Base-by-base conservation (phyloP, 2,113 vertebrate species). In the Ursus arctos region DNA sequence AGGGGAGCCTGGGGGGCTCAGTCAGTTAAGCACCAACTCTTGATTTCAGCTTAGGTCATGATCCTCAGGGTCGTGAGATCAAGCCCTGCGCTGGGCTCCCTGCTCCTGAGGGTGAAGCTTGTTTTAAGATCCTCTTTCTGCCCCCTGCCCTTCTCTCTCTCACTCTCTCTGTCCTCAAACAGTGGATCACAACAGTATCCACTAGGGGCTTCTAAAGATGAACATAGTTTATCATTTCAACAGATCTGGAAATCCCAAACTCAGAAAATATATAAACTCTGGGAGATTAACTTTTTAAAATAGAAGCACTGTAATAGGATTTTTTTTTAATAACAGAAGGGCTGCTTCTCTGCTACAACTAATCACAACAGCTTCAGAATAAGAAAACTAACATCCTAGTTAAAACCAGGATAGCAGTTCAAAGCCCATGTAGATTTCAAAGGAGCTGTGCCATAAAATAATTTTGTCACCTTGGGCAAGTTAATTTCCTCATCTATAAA, bases 151-250 rank as follows among this genome's bases (percentile, higher is more conserved):
- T 16, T 6, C 16, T 69, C 7, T 67, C 31, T 69, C 33, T 36
- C 43, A 5, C 43, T 6, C 16, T 69, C 7, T 67, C 31, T 69
- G 43, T 43, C 43, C 33, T 36, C 33, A 69, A 69, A 40, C 15
- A 88, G 9, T 77, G 15, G 43, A 77, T 94, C 19, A 79, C 47
- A 88, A 94, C 57, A 79, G 8, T 91, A 81, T 65, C 67, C 18
- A 80, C 28, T 8, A 43, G 9, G 81, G 28, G 9, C 14, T 47
- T 95, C 10, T 53, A 81, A 90, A 76, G 36, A 74, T 10, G 4
- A 97, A 4, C 22, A 7, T 86, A 31, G 22, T 97, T 91, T 96
- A 81, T 40, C 36, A 81, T 77, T 21, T 94, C 24, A 76, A 76
- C n/a, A 93, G 33, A 85, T 91, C 7, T 77, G 22, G 10, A 91